phyloP scores from a whole-genome alignment of 2,797 vertebrate species.

The Carapus acus region DNA sequence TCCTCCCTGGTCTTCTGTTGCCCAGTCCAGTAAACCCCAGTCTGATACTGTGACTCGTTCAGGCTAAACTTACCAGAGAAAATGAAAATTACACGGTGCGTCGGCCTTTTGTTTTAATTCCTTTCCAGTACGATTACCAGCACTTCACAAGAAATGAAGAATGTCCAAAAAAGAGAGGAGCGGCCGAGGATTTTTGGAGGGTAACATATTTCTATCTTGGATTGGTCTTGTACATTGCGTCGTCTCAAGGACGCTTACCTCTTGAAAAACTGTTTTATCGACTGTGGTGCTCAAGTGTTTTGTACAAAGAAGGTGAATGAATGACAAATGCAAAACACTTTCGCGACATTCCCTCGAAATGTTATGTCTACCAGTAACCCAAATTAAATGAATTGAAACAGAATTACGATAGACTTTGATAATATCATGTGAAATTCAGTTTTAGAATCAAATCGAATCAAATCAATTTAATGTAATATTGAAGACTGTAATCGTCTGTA shows the following conservation, averaged over 20 bases:
- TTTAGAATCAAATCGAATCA: too few relatives aligned
- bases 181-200: slow-evolving; percentile 50
- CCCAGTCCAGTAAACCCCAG: slow-evolving; percentile 22
- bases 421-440: too few relatives aligned
- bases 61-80: too few relatives aligned
- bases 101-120: slow-evolving; percentile 8
- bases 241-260: slow-evolving; percentile 1
- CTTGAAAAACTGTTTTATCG: slow-evolving; percentile 5
- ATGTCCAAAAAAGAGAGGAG: slow-evolving; percentile 39
- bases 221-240: slow-evolving; percentile 10
- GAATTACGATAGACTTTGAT: too few relatives aligned
- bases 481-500: too few relatives aligned
- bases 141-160: slow-evolving; percentile 44
- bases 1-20: slow-evolving; percentile 28
- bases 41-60: too few relatives aligned
- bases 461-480: too few relatives aligned
- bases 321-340: background rate
- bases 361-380: too few relatives aligned
- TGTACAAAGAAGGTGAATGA: background rate
- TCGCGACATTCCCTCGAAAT: too few relatives aligned
- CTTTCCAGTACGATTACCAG: slow-evolving; percentile 14
- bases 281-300: slow-evolving; percentile 7
- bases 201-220: slow-evolving; percentile 52
- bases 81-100: background rate
- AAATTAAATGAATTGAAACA: too few relatives aligned